Evolutionary conservation across 2,888 invertebrate genomes (phyloP), one percentile per base, ranked within the genome.

Genomic region (Altica lythri): DNA sequence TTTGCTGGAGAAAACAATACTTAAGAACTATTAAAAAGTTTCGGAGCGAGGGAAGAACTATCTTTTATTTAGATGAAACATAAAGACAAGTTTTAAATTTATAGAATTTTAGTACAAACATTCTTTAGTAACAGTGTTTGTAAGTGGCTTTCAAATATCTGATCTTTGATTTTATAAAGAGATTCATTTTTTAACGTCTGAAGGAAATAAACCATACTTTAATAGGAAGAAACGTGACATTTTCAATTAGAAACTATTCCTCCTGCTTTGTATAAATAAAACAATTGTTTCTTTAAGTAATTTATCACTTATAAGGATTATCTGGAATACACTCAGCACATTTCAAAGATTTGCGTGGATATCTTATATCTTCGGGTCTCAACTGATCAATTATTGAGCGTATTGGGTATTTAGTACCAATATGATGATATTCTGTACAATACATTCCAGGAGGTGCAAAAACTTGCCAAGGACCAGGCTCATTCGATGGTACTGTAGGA

Each of bases 401-500:
- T 9, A 77, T 70, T n/a, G 77, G 72, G 72, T 71, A 73, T 30
- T 72, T 72, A 14, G 72, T 72, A 17, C 78, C 78, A 35, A 76
- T 68, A 56, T 78, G 77, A 55, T 75, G 74, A 51, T 73, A 70
- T 58, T 79, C 79, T 0, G 76, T 75, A 57, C 75, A 75, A 62
- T 78, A 79, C 77, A 77, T 77, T 46, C 70, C 74, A 8, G 77
- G 75, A 2, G 75, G 64, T n/a, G 69, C 66, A 48, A 76, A 62
- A 53, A 68, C 67, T 55, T 76, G 75, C 70, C 71, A 71, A n/a
- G 70, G 67, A n/a, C 68, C 66, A 2, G 72, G 60, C 6, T 58
- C 63, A 16, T 72, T 71, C 0, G 64, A 61, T 52, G 68, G 73
- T 40, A 65, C 66, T 22, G 6, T 14, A 1, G 40, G 22, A 22